Percentiles rank a stretch among this genome's conserved stretches.
These are phyloP conservation scores for Heteractis magnifica DNA, from an alignment of 92 coral and sea anemone species.

Conservation along the genomic window DNA sequence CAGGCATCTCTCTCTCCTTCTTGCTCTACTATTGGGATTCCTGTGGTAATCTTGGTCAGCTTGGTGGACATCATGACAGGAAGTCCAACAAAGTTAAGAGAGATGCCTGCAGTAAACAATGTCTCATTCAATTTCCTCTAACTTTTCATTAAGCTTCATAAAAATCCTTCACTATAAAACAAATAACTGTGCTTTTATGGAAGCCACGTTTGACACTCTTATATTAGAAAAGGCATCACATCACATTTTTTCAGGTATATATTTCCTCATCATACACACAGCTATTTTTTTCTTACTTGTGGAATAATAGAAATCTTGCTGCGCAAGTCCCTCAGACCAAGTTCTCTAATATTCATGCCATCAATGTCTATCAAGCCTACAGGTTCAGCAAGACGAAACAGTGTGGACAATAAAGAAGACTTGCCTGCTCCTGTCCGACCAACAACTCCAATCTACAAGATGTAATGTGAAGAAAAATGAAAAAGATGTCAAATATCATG, in stretches of 20 bases:
- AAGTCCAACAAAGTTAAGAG: too few relatives aligned
- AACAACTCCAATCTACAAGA: constrained; percentile 55
- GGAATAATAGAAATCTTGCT: constrained; percentile 63
- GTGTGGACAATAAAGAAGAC: constrained; percentile 59
- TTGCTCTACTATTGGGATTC: too few relatives aligned
- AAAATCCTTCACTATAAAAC: too few relatives aligned
- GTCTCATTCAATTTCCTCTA: too few relatives aligned
- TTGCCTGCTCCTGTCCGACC: constrained; percentile 73
- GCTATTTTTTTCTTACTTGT: constrained; percentile 31
- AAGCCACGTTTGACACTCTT: too few relatives aligned
- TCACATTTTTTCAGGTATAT: neutral
- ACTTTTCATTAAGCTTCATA: too few relatives aligned
- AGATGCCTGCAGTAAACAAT: too few relatives aligned
- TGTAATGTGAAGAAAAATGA: neutral
- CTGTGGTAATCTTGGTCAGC: too few relatives aligned
- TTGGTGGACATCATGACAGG: too few relatives aligned
- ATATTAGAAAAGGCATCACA: too few relatives aligned
- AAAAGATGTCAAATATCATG: too few relatives aligned
- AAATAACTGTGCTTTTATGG: too few relatives aligned
- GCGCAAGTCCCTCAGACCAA: constrained; percentile 56
- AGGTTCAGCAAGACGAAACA: constrained; percentile 67
- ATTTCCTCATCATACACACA: neutral
- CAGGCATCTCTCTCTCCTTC: neutral
- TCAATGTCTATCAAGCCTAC: constrained; percentile 57
- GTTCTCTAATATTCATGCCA: constrained; percentile 47